These are phyloP conservation scores for Limnephilus auricula DNA, from an alignment of 2,888 invertebrate species.

Conservation along the genomic window DNA sequence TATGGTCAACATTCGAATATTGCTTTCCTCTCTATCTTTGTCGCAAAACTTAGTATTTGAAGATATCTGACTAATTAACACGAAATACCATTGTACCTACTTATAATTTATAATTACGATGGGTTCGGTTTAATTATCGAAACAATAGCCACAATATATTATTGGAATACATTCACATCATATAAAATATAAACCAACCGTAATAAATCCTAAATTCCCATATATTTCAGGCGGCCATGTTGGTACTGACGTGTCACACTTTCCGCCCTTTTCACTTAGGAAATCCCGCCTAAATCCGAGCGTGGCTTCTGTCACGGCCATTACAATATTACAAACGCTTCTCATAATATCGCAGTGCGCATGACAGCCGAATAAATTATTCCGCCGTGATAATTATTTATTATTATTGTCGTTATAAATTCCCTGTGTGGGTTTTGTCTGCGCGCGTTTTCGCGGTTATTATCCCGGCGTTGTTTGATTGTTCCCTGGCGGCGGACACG, in stretches of 20 bases:
- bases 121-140: too few species aligned
- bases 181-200: not conserved
- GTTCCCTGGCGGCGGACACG: conserved; percentile 39
- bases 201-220: not conserved
- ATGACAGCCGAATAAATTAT: conserved; percentile 64
- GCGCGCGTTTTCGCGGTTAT: conserved; percentile 46
- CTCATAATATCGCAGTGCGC: conserved; percentile 60
- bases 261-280: conserved; percentile 29
- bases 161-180: not conserved
- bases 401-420: conserved; percentile 36
- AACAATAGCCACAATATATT: not conserved
- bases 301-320: conserved; percentile 57
- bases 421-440: conserved; percentile 44
- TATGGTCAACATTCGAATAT: too few species aligned
- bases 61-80: too few species aligned
- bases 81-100: too few species aligned
- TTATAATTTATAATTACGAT: too few species aligned
- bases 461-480: conserved; percentile 22
- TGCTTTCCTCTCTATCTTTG: too few species aligned
- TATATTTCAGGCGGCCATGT: conserved; percentile 38
- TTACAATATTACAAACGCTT: conserved; percentile 54
- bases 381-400: conserved; percentile 57
- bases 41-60: too few species aligned
- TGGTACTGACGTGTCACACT: conserved; percentile 45
- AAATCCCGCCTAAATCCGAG: conserved; percentile 29